Evolutionary conservation across 2,113 vertebrate species (phyloP), one percentile per base, ranked within the genome.

Genomic region (Sorex araneus): DNA sequence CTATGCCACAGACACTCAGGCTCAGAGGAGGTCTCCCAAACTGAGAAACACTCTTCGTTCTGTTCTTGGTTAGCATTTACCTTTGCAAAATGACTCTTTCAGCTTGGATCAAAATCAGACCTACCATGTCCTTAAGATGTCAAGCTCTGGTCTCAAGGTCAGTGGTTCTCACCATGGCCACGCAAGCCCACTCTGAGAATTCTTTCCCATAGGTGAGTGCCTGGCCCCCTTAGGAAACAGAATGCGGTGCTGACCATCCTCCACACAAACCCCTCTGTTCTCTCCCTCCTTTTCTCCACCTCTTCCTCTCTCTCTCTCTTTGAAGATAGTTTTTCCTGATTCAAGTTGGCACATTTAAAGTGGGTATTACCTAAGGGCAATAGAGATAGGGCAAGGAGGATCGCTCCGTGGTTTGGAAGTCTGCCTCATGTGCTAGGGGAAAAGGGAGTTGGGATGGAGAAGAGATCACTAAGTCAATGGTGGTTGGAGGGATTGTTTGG

Each of bases 61-160:
- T n/a, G 47, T 12, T 34, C 34, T 47, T 36, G 2, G 67, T 34
- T 79, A 13, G 8, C 81, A 5, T 43, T 77, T 57, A 81, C 2
- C 36, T 12, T 73, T 50, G 57, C 23, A 18, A 54, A 25, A 4
- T 70, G 66, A 40, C 54, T 86, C 86, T 64, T 71, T 82, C 50
- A 67, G 18, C n/a, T n/a, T 69, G 78, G 79, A 90, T 54, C 47
- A 71, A 83, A 79, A 74, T 50, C 64, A 77, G 43, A 75, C 47
- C 8, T 32, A 23, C 19, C 11, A 16, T 27, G 19, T 69, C 63
- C 60, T 70, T 43, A n/a, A 70, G 13, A 63, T 80, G 34, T 90
- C 13, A 27, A 12, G 25, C 16, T 40, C 54, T 36, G 36, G 73
- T 36, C 3, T 23, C 18, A 21, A 69, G 27, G 57, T 60, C 76